Evolutionary conservation across 2,113 vertebrate species (phyloP).

Genomic region (Saccopteryx bilineata): DNA sequence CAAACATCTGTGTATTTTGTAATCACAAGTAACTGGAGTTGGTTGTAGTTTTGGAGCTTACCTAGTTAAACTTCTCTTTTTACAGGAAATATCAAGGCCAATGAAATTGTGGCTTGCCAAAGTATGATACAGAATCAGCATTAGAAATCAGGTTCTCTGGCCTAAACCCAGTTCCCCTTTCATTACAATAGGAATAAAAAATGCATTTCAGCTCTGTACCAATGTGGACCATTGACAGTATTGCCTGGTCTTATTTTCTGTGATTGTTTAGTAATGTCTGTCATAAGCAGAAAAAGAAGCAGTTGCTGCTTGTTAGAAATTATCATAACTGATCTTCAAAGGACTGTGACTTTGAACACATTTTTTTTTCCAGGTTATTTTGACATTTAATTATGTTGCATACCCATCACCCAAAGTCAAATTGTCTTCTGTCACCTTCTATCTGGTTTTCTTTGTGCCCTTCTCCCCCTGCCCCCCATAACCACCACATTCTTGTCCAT

Average conservation of each 20-base stretch:
- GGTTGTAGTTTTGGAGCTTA: background rate
- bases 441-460: too few species aligned
- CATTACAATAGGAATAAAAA: background rate
- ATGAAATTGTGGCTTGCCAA: background rate
- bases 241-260: background rate
- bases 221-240: background rate
- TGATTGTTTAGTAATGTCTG: background rate
- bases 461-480: too few species aligned
- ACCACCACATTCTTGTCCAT: too few species aligned
- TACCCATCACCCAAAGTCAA: too few species aligned
- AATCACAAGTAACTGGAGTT: background rate
- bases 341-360: background rate
- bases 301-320: background rate
- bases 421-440: too few species aligned
- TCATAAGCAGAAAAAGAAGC: background rate
- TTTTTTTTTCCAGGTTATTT: too few species aligned
- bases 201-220: accelerated
- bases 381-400: too few species aligned
- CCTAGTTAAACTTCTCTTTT: background rate
- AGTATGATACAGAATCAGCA: background rate
- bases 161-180: background rate
- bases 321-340: background rate
- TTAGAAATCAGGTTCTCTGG: background rate
- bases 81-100: background rate
- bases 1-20: background rate